Evolutionary conservation across 1,140 invertebrate genomes (phyloP), one percentile per base, ranked within the genome.

Genomic region (Drosophila teissieri): DNA sequence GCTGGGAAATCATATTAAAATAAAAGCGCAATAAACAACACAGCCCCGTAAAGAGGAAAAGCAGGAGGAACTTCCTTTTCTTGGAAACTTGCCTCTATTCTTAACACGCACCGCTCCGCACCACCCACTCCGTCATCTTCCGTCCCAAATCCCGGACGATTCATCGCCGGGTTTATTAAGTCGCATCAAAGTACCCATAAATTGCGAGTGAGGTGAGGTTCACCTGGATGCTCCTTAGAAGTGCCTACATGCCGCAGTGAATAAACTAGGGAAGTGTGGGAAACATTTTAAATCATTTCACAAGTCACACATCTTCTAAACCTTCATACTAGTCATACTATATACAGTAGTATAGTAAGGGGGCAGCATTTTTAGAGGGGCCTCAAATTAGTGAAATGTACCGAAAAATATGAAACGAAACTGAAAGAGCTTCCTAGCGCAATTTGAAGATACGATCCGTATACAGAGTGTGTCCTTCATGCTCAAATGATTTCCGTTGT

Each of bases 1-100:
- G 80, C 68, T 83, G 68, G 76, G 62, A 76, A 83, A 83, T 76
- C 73, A 76, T 68, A 67, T 80, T 84, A 83, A 80, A 83, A 84
- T 72, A 70, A 80, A 67, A 80, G 64, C 80, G 77, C 72, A 79
- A 72, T 76, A 84, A 80, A 76, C 60, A 76, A 60, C 48, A 24
- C 51, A 45, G 54, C 24, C 22, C 3, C 44, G 7, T 15, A 45
- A 14, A 39, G 11, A 39, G 17, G 4, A 36, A 46, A 36, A 64
- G n/a, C 56, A 27, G 62, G 19, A 52, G 27, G 4, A 58, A 54
- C 15, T 62, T 62, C 24, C 39, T n/a, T n/a, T n/a, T 31, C 5
- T 0, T 17, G 8, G 52, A 12, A 39, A 27, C 22, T 24, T 22
- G 45, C 14, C 22, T n/a, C 22, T 14, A 48, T 27, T 24, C 19